phyloP scores from a whole-genome alignment of 1,140 invertebrate species.

The Scaptomyza hsui region DNA sequence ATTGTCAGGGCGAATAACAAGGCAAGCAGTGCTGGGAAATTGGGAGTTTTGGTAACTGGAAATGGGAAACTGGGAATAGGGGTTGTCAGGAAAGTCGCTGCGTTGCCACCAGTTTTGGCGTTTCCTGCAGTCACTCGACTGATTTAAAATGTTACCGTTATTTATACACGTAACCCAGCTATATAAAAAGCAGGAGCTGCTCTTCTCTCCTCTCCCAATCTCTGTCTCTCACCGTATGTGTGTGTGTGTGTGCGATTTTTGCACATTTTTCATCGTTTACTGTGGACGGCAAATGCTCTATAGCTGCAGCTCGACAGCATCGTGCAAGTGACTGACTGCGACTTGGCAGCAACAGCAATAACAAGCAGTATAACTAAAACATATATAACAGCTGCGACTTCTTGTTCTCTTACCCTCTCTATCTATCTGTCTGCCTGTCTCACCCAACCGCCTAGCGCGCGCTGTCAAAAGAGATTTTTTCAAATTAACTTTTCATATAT shows the following conservation, averaged over 20 bases:
- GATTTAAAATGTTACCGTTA: conserved; percentile 83
- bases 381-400: conserved; percentile 1
- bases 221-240: conserved; percentile 3
- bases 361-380: conserved; percentile 10
- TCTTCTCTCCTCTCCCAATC: conserved; percentile 1
- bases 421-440: neutral
- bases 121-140: conserved; percentile 79
- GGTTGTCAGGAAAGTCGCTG: conserved; percentile 55
- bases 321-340: conserved; percentile 76
- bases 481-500: conserved; percentile 83
- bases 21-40: conserved; percentile 2
- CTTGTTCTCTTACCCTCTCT: neutral
- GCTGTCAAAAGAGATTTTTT: conserved; percentile 82
- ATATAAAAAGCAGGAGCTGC: conserved; percentile 63
- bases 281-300: conserved; percentile 24
- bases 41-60: conserved; percentile 7
- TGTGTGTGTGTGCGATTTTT: conserved; percentile 47
- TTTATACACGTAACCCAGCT: conserved; percentile 77
- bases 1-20: conserved; percentile 65
- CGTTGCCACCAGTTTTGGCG: conserved; percentile 70
- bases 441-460: conserved; percentile 40
- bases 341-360: conserved; percentile 51
- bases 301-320: conserved; percentile 68
- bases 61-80: conserved; percentile 30
- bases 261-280: conserved; percentile 80